Base-by-base conservation (phyloP, 2,888 invertebrate genomes). In the Mimumesa dahlbomi region DNA sequence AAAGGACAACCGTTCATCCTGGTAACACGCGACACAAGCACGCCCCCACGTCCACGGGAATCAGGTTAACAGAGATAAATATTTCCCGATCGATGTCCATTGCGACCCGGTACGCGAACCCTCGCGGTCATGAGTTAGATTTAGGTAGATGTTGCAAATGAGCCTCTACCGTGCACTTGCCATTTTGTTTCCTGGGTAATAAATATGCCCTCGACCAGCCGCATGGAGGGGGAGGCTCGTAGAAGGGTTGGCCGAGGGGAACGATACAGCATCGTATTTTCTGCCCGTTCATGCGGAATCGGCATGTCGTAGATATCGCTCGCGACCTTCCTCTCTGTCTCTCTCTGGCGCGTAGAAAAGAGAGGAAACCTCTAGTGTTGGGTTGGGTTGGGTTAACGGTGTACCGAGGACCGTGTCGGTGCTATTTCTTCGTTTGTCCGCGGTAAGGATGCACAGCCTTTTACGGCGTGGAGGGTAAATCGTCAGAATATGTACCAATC, bases 211-310 rank as follows among this genome's bases (percentile, higher is more conserved):
- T 18, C 29, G 40, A 49, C 18, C n/a, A 50, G 36, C 31, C 7
- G 48, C 14, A 13, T 36, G 34, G 29, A 43, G 42, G 21, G 40
- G 11, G 57, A 43, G 52, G 49, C 38, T 71, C 49, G 49, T 38
- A 43, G 58, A 58, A 58, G 57, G 64, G 66, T 40, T 46, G 75
- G 49, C 48, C 58, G 22, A 31, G 52, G 50, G 48, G 58, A 75
- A 72, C 64, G 58, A 68, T 54, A 61, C 50, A 76, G 69, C 70
- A 48, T 79, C 73, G 77, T 79, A 79, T 71, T 74, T 78, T 79
- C 74, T 79, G 77, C 59, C 62, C 78, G 80, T 73, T 79, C 78
- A 78, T 79, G 78, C 77, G 79, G 79, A 78, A 78, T 78, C 79
- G 77, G 73, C 68, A 77, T 78, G 75, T 66, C 65, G 66, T 75